Base-by-base conservation (phyloP, 2,888 invertebrate genomes). In the Apocheima hispidaria region DNA sequence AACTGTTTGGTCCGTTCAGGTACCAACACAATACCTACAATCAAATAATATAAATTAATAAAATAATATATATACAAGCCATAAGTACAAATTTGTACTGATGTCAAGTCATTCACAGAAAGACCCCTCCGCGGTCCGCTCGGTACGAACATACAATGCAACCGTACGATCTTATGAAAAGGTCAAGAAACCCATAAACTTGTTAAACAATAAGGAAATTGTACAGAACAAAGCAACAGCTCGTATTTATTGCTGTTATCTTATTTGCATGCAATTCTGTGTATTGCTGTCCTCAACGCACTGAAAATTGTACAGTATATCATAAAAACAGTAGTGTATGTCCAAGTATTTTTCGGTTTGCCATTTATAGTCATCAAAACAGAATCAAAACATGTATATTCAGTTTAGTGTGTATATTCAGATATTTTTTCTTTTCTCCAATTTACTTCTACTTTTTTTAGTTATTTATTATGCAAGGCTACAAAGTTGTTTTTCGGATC, bases 211-310 rank as follows among this genome's bases (percentile, higher is more conserved):
- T 78, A 79, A 83, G 80, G 82, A 83, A 84, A 82, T 74, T 75
- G 75, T 73, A 77, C 74, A 79, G 73, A 80, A 75, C 78, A 76
- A 78, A 74, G 70, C 77, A 77, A 63, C 66, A 77, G 78, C 80
- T 77, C 70, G 77, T 86, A 88, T 92, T 90, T 92, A 91, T 90
- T 86, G 73, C 81, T 78, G 82, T 87, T 87, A 90, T 90, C 89
- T 89, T 86, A 92, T 92, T 92, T 92, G 91, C 92, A 92, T 92
- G 86, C 90, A 90, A 92, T 92, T 86, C 82, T 77, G 82, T 81
- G 82, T 88, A 90, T 90, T 87, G 84, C 86, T 86, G 83, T 84
- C 84, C 79, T 81, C 78, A 70, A 73, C 81, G 62, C 59, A 68
- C 33, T 18, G 18, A 20, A 36, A 54, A 77, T 78, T 81, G 74